Conservation (phyloP, 1,140 invertebrate species). For the Pygmarrhopalites habei region DNA sequence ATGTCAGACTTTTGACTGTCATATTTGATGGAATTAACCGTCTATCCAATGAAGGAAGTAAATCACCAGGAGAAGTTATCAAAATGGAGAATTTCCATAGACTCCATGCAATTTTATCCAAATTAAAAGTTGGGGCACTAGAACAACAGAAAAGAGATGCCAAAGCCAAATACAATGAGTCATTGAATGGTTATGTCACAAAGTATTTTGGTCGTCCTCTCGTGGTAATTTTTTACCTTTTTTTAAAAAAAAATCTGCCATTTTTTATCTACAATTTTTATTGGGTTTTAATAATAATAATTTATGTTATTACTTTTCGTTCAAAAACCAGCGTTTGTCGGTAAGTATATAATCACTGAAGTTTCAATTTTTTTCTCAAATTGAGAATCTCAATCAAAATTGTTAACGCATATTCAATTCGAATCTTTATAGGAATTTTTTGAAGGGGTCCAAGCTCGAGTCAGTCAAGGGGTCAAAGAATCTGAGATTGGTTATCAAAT, state of each 20-base stretch:
- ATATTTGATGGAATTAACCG: slow-evolving; percentile 78
- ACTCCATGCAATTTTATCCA: slow-evolving; percentile 75
- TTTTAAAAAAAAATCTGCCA: too few species aligned
- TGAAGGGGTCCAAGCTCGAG: slow-evolving; percentile 84
- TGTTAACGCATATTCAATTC: too few species aligned
- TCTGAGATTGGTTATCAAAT: slow-evolving; percentile 97
- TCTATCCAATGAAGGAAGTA: slow-evolving; percentile 77
- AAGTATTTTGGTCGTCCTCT: slow-evolving; percentile 90
- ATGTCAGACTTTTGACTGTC: slow-evolving; percentile 70
- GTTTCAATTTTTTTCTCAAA: too few species aligned
- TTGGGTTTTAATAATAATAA: too few species aligned
- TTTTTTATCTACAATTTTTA: too few species aligned
- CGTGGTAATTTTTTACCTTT: too few species aligned
- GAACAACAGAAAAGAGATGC: slow-evolving; percentile 84
- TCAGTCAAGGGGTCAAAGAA: slow-evolving; percentile 86
- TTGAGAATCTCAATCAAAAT: too few species aligned
- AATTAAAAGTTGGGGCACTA: slow-evolving; percentile 83
- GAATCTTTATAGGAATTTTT: slow-evolving; percentile 93
- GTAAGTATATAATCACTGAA: too few species aligned
- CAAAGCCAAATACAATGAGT: slow-evolving; percentile 83
- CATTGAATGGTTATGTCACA: slow-evolving; percentile 82
- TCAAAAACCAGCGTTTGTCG: too few species aligned
- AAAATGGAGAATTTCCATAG: slow-evolving; percentile 98
- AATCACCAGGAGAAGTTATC: slow-evolving; percentile 88
- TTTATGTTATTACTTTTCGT: too few species aligned